Percentiles rank a stretch among this genome's conserved stretches.
Evolutionary conservation across 2,113 vertebrate species (phyloP).

Genomic region (Pipra filicauda): DNA sequence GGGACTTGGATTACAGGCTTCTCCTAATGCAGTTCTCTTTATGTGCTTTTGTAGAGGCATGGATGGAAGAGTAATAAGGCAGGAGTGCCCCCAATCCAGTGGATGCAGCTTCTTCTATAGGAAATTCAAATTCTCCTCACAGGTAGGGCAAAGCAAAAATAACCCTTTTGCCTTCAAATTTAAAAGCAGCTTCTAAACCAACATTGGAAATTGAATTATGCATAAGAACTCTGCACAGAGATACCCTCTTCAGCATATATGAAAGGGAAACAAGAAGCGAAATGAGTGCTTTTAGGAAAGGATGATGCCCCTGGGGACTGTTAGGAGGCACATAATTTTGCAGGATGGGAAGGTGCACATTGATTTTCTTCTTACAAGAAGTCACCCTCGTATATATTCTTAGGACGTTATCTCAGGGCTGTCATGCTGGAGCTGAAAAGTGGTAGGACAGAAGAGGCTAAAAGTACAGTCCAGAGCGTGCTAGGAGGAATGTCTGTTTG

Average conservation of each 20-base stretch:
- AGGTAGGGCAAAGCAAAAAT: neutral
- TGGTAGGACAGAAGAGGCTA: neutral
- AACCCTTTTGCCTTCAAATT: neutral
- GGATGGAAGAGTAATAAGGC: conserved; percentile 9
- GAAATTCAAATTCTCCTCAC: neutral
- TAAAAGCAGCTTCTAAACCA: neutral
- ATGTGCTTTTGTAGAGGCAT: neutral
- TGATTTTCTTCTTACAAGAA: neutral
- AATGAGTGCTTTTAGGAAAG: neutral
- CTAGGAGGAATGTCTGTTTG: neutral
- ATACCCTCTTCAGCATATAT: neutral
- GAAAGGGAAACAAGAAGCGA: neutral
- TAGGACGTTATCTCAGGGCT: neutral
- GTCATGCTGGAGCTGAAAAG: neutral
- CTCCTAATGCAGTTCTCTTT: conserved; percentile 4
- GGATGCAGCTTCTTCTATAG: neutral
- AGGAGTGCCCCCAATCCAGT: neutral
- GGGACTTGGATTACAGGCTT: conserved; percentile 28
- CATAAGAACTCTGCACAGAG: neutral
- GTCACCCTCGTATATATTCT: neutral
- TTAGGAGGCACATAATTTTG: neutral
- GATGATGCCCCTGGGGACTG: neutral
- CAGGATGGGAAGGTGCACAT: neutral
- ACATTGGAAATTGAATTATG: neutral
- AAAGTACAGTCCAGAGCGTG: rapidly evolving